A percentile compares a stretch with the other conserved stretches of the same genome.
phyloP scores from a whole-genome alignment of 64 coral and sea anemone genomes.

The Acropora tenuis region DNA sequence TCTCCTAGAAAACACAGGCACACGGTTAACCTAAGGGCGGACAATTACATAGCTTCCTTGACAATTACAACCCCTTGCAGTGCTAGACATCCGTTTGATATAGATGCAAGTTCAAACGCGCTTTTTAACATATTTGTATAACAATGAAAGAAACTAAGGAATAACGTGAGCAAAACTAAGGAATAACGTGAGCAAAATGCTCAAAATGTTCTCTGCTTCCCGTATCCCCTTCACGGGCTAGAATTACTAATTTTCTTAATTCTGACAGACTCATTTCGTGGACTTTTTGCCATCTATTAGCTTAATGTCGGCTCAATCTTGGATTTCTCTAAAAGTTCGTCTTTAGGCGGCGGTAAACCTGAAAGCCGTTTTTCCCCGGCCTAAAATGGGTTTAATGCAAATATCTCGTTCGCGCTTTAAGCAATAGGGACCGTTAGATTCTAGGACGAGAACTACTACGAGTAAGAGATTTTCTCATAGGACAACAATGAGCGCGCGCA shows the following conservation, averaged over 20 bases:
- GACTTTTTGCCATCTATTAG: not conserved
- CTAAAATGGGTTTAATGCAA: not conserved
- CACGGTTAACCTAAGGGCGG: not conserved
- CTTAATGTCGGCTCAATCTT: not conserved
- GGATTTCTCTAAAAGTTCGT: not conserved
- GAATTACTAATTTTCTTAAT: not conserved
- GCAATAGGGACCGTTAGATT: too few species aligned
- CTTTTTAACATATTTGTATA: slow-evolving; percentile 2
- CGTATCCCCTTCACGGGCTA: not conserved
- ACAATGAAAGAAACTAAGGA: not conserved
- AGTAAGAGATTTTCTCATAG: too few species aligned
- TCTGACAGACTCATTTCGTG: not conserved
- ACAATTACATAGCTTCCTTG: not conserved
- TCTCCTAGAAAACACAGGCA: not conserved
- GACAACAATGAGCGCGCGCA: too few species aligned
- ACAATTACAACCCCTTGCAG: not conserved
- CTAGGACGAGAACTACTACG: too few species aligned
- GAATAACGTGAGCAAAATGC: slow-evolving; percentile 4
- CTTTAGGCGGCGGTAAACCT: not conserved
- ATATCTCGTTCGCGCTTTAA: not conserved
- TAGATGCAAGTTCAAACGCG: not conserved
- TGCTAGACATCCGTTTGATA: slow-evolving; percentile 8
- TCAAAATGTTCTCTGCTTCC: slow-evolving; percentile 3
- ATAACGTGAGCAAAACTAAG: not conserved
- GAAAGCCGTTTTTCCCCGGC: not conserved